Percentiles rank a stretch among this genome's conserved stretches.
These are phyloP conservation scores for Drosophila melanosoma DNA, from an alignment of 2,888 invertebrate genomes.

Conservation along the genomic window DNA sequence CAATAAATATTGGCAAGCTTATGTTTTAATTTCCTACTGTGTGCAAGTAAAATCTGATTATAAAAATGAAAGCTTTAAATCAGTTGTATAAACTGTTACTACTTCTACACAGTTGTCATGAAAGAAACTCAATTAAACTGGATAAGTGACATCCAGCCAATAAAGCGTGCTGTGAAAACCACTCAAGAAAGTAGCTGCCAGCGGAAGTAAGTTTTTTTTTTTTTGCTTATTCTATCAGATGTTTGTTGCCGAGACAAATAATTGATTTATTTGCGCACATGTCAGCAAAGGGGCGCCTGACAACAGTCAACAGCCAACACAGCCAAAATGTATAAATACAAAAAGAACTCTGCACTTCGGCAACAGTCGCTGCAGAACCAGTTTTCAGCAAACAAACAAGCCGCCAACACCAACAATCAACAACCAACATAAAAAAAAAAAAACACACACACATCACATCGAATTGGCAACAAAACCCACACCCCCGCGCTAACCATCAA, in stretches of 20 bases:
- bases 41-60: too few species aligned
- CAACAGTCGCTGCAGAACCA: slow-evolving; percentile 63
- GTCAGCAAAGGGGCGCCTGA: slow-evolving; percentile 31
- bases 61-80: slow-evolving; percentile 8
- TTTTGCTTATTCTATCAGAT: slow-evolving; percentile 60
- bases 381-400: slow-evolving; percentile 73
- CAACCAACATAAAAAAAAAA: slow-evolving; percentile 9
- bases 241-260: slow-evolving; percentile 66
- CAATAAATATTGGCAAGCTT: slow-evolving; percentile 1
- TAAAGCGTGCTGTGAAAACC: slow-evolving; percentile 69
- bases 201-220: slow-evolving; percentile 68
- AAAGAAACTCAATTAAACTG: slow-evolving; percentile 71
- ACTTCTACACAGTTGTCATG: slow-evolving; percentile 24
- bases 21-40: slow-evolving; percentile 17
- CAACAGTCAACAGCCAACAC: slow-evolving; percentile 27
- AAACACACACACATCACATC: slow-evolving; percentile 2
- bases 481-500: slow-evolving; percentile 26
- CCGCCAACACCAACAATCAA: slow-evolving; percentile 21
- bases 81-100: slow-evolving; percentile 24
- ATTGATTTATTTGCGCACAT: slow-evolving; percentile 66
- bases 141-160: slow-evolving; percentile 68
- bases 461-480: slow-evolving; percentile 37
- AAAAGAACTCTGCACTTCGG: slow-evolving; percentile 68
- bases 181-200: slow-evolving; percentile 70
- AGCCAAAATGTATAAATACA: slow-evolving; percentile 64